Evolutionary conservation across 2,888 invertebrate species (phyloP), one percentile per base, ranked within the genome.

Genomic region (Sceliomorpha sp.): DNA sequence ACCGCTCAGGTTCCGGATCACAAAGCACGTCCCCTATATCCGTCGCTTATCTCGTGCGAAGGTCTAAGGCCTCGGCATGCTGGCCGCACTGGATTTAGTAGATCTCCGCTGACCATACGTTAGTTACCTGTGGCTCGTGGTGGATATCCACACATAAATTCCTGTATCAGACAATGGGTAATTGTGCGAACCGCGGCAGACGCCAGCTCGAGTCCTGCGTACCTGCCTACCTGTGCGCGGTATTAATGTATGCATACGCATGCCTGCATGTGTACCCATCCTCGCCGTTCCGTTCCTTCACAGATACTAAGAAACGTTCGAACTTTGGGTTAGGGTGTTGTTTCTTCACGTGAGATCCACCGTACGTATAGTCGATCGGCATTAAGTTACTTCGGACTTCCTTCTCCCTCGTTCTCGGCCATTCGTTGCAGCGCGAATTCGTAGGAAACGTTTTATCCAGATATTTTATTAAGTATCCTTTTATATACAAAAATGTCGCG

Each of bases 141-240:
- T 59, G 68, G 68, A 71, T 80, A 85, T 82, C 82, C 81, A 79
- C 79, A 84, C 86, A 87, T 87, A 87, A 87, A 87, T 87, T 87
- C 83, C 84, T 80, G 84, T 84, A 87, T 87, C 87, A 82, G 85
- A 86, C 87, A 86, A 87, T 87, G 82, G 87, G 86, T 86, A 87
- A 87, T 87, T 86, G 86, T 86, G 79, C 83, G 81, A 84, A 77
- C 75, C 69, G 69, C 62, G 75, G 78, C 79, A 78, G 75, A 77
- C 70, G 73, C 78, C 75, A 73, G 75, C 73, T 74, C 59, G 60
- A 56, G 53, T 66, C 69, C 63, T 42, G 73, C 68, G 76, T 76
- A 74, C 72, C 68, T 72, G 68, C 53, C 59, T 66, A 48, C 64
- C 68, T 58, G 60, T 44, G 34, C 55, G 9, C 8, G 44, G 62